Conservation (phyloP, 35 echinoderm and acorn worm species). For the Apostichopus californicus region DNA sequence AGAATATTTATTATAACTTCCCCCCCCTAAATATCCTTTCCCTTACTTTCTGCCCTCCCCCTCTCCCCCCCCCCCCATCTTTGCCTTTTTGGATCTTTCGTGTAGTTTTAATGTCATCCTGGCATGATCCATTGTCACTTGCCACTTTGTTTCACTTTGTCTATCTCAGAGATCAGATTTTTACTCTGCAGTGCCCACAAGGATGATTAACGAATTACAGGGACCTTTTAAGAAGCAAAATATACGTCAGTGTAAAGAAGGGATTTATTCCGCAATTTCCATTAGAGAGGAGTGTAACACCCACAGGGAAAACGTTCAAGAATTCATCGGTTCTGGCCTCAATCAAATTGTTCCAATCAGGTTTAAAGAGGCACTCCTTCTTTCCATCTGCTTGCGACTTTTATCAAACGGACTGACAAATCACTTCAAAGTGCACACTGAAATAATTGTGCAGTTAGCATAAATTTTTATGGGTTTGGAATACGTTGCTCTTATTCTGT, state of each 20-base stretch:
- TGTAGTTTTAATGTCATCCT: too few relatives aligned
- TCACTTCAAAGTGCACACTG: too few relatives aligned
- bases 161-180: background rate
- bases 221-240: background rate
- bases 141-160: background rate
- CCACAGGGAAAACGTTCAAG: constrained; percentile 15
- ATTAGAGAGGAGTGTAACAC: constrained; percentile 12
- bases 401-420: too few relatives aligned
- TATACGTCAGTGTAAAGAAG: background rate
- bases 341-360: constrained; percentile 10
- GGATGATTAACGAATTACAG: constrained; percentile 14
- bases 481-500: too few relatives aligned
- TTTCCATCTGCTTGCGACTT: too few relatives aligned
- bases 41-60: too few relatives aligned
- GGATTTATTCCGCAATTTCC: constrained; percentile 25
- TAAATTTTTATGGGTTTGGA: too few relatives aligned
- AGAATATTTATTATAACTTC: too few relatives aligned
- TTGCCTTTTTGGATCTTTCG: too few relatives aligned
- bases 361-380: background rate
- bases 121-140: background rate
- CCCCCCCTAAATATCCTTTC: too few relatives aligned
- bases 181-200: constrained; percentile 9
- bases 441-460: too few relatives aligned
- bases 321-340: constrained; percentile 14
- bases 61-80: too few relatives aligned